Evolutionary conservation across 2,797 vertebrate species (phyloP).

Genomic region (Lacerta viridis): DNA sequence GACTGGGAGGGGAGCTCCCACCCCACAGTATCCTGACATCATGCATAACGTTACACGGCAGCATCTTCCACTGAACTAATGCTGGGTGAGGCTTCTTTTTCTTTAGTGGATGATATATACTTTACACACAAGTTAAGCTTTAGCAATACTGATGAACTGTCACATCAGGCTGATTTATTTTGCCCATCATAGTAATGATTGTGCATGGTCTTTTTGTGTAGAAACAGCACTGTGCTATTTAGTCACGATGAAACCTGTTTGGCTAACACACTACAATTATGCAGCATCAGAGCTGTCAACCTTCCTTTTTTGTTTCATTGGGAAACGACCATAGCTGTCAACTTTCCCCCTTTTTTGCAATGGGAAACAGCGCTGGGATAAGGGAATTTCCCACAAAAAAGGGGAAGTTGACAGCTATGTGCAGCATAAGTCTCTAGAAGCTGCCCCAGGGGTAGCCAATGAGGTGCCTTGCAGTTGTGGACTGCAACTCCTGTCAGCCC

Average conservation of each 20-base stretch:
- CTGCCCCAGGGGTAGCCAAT: background rate
- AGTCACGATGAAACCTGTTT: background rate
- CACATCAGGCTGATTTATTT: background rate
- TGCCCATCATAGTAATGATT: background rate
- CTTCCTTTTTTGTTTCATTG: no score
- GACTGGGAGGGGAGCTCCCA: no score
- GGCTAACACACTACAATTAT: background rate
- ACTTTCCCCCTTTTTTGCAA: no score
- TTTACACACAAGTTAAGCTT: background rate
- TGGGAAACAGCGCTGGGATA: no score
- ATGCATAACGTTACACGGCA: background rate
- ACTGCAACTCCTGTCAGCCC: no score
- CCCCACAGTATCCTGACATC: background rate
- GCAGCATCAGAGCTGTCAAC: background rate
- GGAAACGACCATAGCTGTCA: no score
- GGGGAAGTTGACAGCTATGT: background rate
- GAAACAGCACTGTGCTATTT: background rate
- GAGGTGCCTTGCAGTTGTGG: no score
- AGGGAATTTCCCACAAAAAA: no score
- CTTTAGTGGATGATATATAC: no score
- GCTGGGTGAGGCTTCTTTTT: background rate
- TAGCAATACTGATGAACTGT: background rate
- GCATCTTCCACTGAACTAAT: background rate
- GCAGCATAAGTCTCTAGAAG: slow-evolving; percentile 18
- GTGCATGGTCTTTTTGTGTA: background rate